Conservation (phyloP, 2,797 vertebrate species). For the Heliangelus exortis region DNA sequence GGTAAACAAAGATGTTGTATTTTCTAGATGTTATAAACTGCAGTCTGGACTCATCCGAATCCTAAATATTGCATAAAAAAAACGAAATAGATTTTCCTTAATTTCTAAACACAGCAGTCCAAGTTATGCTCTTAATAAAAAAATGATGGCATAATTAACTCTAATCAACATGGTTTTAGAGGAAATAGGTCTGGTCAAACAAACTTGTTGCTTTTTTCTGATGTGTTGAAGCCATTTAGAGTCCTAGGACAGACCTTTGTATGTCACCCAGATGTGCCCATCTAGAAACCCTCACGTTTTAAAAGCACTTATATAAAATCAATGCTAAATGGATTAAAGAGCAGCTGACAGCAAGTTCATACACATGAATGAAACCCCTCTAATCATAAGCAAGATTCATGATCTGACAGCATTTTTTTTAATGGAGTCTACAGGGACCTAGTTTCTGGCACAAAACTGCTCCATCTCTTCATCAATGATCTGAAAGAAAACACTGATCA, state of each 20-base stretch:
- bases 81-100: background rate
- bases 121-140: background rate
- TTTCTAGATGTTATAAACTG: background rate
- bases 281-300: background rate
- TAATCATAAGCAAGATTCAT: constrained; percentile 27
- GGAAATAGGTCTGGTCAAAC: background rate
- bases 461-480: background rate
- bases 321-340: constrained; percentile 20
- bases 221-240: background rate
- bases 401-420: background rate
- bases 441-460: constrained; percentile 5
- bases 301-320: constrained; percentile 44
- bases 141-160: background rate
- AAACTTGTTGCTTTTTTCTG: background rate
- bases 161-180: background rate
- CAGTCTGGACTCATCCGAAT: background rate
- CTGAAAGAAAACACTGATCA: constrained; percentile 19
- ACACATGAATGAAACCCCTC: constrained; percentile 5
- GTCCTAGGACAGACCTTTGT: background rate
- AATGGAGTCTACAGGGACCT: background rate
- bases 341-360: background rate
- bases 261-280: rapidly evolving
- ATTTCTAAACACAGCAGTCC: background rate
- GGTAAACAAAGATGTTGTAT: background rate
- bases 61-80: background rate